Evolutionary conservation across 2,113 vertebrate genomes (phyloP), one percentile per base, ranked within the genome.

Genomic region (Colaptes auratus): DNA sequence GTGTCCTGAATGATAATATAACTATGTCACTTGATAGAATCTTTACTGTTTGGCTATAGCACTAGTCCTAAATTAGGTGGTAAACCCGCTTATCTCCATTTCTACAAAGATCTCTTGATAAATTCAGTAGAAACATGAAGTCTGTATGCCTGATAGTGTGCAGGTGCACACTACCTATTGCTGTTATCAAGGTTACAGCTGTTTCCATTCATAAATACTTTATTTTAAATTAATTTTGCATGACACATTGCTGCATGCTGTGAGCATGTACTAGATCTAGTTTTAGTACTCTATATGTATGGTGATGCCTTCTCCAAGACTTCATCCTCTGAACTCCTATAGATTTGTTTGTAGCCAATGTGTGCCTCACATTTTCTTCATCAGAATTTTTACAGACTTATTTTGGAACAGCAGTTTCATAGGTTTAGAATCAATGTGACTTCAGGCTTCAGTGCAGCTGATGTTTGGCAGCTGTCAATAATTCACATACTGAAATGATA

Each of bases 171-270:
- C 77, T 96, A 87, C 63, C 44, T 96, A 97, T 96, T 12, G 53
- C 80, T 93, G 65, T 95, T 97, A 96, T 96, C 94, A 97, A 96
- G 65, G 65, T 96, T 95, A 95, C 14, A 79, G 56, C 75, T 91
- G 58, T 94, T 97, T 85, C 82, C 36, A 77, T 94, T 96, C 88
- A 95, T 95, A 97, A 97, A 96, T 96, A 95, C 90, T 96, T 97
- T 50, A 96, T 96, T 96, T 86, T 59, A 96, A 97, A 96, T 92
- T 0, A 92, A 90, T 90, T 95, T 97, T 97, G 69, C 71, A 91
- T 94, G 35, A 94, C 94, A 97, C 79, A 93, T 77, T 92, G 25
- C 48, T 72, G 15, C 44, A 48, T 89, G 75, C 84, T 96, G 24
- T 77, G 92, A 76, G 84, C 74, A 67, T 30, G 83, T 76, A 88